A percentile compares a stretch with the other conserved stretches of the same genome.
phyloP scores from a whole-genome alignment of 1,140 invertebrate species.

The Drosophila murphyi region DNA sequence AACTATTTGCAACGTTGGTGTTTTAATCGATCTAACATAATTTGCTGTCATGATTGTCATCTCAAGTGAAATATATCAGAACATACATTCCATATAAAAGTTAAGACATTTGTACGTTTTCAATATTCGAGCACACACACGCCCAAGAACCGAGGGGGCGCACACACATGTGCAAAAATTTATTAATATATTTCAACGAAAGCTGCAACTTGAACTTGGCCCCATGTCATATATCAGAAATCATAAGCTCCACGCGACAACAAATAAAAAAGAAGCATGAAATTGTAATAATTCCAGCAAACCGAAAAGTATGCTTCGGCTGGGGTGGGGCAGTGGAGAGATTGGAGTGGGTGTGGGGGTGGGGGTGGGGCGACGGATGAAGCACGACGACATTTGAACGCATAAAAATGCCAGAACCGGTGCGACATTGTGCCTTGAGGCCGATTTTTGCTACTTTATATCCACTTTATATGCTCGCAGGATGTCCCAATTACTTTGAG shows the following conservation, averaged over 20 bases:
- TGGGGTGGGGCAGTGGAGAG: not conserved
- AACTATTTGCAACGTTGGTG: not conserved
- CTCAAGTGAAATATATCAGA: not conserved
- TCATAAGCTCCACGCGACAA: constrained; percentile 80
- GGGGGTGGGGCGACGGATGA: constrained; percentile 53
- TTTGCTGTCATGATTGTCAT: not conserved
- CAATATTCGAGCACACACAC: constrained; percentile 51
- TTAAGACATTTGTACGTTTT: constrained; percentile 56
- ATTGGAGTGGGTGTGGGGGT: not conserved
- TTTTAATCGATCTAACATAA: not conserved
- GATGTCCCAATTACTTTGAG: constrained; percentile 83
- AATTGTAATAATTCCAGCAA: constrained; percentile 79
- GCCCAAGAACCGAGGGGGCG: not conserved
- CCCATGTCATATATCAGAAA: constrained; percentile 79
- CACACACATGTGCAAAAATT: constrained; percentile 41
- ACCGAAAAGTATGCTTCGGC: constrained; percentile 33
- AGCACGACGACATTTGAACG: constrained; percentile 79
- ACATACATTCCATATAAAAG: constrained; percentile 22
- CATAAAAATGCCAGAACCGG: constrained; percentile 76
- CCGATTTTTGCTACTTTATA: constrained; percentile 77
- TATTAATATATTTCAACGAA: constrained; percentile 74
- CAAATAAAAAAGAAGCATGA: constrained; percentile 79
- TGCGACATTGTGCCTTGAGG: constrained; percentile 70
- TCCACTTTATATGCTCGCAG: constrained; percentile 82
- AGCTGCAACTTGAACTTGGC: constrained; percentile 56